These are phyloP conservation scores for Kryptolebias ocellatus DNA, from an alignment of 2,797 vertebrate species.

Conservation along the genomic window DNA sequence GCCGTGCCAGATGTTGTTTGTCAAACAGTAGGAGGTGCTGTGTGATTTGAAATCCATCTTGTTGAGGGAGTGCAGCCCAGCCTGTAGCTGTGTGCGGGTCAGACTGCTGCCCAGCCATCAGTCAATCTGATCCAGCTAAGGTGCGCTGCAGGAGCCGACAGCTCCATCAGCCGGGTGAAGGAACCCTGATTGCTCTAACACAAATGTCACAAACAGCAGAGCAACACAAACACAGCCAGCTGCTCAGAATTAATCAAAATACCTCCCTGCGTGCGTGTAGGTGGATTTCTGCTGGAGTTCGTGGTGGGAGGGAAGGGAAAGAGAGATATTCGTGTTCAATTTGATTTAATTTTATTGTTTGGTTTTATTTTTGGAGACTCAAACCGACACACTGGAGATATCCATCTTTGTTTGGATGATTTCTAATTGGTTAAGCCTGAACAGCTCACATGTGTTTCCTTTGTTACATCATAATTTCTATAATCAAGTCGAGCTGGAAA, in stretches of 20 bases:
- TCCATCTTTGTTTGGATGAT: conserved; percentile 27
- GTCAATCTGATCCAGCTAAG: conserved; percentile 41
- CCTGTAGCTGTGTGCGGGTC: conserved; percentile 37
- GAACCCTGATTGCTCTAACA: conserved; percentile 34
- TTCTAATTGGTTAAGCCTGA: conserved; percentile 28
- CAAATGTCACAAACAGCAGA: conserved; percentile 32
- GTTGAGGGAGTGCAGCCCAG: conserved; percentile 18
- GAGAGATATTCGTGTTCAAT: conserved; percentile 12
- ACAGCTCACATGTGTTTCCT: conserved; percentile 24
- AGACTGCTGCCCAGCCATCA: conserved; percentile 31
- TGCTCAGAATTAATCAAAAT: conserved; percentile 24
- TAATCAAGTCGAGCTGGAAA: conserved; percentile 44
- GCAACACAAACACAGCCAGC: conserved; percentile 28
- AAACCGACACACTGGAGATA: conserved; percentile 2
- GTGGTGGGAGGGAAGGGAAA: neutral
- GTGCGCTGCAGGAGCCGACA: conserved; percentile 34
- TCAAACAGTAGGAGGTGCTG: conserved; percentile 77
- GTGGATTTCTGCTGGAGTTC: conserved; percentile 8
- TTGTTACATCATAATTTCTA: conserved; percentile 28
- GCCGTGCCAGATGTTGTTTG: conserved; percentile 35
- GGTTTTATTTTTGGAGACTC: conserved; percentile 17
- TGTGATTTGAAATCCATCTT: conserved; percentile 62
- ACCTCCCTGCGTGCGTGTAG: conserved; percentile 16
- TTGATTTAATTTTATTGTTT: conserved; percentile 23
- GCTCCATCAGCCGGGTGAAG: conserved; percentile 26